Conservation (phyloP, 1,140 invertebrate genomes). For the Musca vetustissima region DNA sequence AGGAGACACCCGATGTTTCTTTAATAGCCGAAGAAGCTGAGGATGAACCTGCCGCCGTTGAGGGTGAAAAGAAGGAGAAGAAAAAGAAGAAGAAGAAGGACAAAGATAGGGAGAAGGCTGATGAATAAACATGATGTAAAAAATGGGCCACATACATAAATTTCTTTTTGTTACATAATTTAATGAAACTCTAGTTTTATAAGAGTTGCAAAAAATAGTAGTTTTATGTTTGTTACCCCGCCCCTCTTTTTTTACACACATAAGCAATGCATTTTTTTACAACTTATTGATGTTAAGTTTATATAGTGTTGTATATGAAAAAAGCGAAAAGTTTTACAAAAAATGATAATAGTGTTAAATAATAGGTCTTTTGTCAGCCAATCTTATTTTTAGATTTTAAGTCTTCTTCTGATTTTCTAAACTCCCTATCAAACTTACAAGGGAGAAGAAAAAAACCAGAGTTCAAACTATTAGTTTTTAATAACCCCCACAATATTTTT, state of each 20-base stretch:
- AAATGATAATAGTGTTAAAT: not conserved
- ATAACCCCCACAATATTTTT: not conserved
- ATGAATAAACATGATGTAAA: conserved; percentile 42
- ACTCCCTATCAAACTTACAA: not conserved
- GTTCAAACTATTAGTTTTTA: conserved; percentile 19
- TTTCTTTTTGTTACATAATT: not conserved
- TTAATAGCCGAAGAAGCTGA: conserved; percentile 34
- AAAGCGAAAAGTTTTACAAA: not conserved
- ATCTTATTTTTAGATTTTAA: conserved; percentile 8
- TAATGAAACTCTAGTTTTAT: no score
- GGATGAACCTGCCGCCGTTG: conserved; percentile 28
- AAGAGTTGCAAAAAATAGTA: not conserved
- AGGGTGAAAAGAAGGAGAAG: conserved; percentile 64
- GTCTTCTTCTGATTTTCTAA: not conserved
- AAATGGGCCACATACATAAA: no score
- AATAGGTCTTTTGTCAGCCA: no score
- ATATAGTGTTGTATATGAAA: not conserved
- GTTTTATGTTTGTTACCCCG: not conserved
- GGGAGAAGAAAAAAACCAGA: not conserved
- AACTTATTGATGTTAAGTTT: conserved; percentile 5
- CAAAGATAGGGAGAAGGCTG: conserved; percentile 62
- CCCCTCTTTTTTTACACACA: not conserved
- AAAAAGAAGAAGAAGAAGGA: conserved; percentile 77
- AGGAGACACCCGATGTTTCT: conserved; percentile 55
- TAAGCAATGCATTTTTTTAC: conserved; percentile 15